These are phyloP conservation scores for Epinephelus lanceolatus DNA, from an alignment of 2,113 vertebrate species.

Conservation along the genomic window DNA sequence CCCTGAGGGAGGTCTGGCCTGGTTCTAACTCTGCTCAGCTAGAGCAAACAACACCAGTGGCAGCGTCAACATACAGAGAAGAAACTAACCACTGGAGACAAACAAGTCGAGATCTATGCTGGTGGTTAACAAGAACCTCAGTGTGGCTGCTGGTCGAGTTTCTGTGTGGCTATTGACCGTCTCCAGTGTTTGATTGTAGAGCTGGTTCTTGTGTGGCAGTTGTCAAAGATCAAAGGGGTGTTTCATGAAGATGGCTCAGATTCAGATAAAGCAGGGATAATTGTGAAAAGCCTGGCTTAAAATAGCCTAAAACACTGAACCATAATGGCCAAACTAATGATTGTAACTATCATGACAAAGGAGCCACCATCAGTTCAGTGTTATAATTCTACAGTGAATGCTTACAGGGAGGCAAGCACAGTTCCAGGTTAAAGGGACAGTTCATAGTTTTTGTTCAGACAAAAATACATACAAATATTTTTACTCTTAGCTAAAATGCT, in stretches of 20 bases:
- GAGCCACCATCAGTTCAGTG: too few relatives aligned
- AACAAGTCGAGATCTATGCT: constrained; percentile 33
- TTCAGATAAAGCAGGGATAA: neutral
- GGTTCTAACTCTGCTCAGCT: constrained; percentile 60
- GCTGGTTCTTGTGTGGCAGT: neutral
- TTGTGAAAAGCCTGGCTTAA: neutral
- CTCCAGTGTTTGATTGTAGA: neutral
- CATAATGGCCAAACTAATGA: too few relatives aligned
- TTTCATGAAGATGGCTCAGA: neutral
- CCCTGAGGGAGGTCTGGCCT: constrained; percentile 74
- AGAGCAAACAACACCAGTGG: constrained; percentile 53
- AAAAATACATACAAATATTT: too few relatives aligned
- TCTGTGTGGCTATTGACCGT: neutral
- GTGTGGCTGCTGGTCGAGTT: constrained; percentile 4
- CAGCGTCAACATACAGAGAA: constrained; percentile 45
- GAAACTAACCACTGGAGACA: constrained; percentile 50
- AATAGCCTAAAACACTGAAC: too few relatives aligned
- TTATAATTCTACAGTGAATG: too few relatives aligned
- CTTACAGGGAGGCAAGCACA: too few relatives aligned
- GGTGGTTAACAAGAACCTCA: constrained; percentile 24
- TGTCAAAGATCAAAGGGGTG: neutral
- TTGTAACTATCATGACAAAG: too few relatives aligned
- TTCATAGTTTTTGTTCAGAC: too few relatives aligned
- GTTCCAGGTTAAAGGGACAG: too few relatives aligned
- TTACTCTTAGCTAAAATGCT: too few relatives aligned